Base-by-base conservation (phyloP, 2,888 invertebrate genomes). In the Anthrax anthrax region DNA sequence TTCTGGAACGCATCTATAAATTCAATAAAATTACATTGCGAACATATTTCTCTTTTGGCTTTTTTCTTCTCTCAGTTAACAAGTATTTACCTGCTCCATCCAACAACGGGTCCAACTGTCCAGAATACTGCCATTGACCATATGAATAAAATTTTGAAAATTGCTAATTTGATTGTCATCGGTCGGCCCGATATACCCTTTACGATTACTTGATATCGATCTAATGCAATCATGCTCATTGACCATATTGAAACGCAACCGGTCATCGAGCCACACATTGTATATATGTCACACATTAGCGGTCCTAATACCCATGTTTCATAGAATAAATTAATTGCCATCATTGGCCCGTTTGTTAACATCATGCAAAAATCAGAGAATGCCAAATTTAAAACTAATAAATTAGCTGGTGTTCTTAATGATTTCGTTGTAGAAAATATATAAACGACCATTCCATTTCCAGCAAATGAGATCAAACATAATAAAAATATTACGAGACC, bases 151-250 rank as follows among this genome's bases (percentile, higher is more conserved):
- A 92, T 85, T 58, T 86, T 78, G 41, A 85, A 64, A 52, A 88
- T 68, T 37, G 88, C 86, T 52, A 82, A 79, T 57, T 82, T 86
- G 60, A 80, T 84, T 44, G 84, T 84, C 75, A 91, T 74, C 19
- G 88, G 88, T 58, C 84, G 80, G 14, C 84, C 91, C 45, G 88
- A 79, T 57, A 92, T 75, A 56, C 90, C 87, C 69, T 88, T 89
- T 37, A 92, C 91, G 62, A 94, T 94, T 48, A 92, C 92, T 64
- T 89, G 88, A 75, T 92, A 94, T 56, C 94, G 78, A 66, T 94
- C 94, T 60, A 90, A 76, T 47, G 92, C 86, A 56, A 94, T 91
- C 78, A 84, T 80, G 16, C 84, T 83, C 87, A 94, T 88, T 29
- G 88, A 84, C 87, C 90, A 91, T 60, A 94, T 94, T 49, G 91